Evolutionary conservation across 2,113 vertebrate genomes (phyloP).

Genomic region (Rattus norvegicus): DNA sequence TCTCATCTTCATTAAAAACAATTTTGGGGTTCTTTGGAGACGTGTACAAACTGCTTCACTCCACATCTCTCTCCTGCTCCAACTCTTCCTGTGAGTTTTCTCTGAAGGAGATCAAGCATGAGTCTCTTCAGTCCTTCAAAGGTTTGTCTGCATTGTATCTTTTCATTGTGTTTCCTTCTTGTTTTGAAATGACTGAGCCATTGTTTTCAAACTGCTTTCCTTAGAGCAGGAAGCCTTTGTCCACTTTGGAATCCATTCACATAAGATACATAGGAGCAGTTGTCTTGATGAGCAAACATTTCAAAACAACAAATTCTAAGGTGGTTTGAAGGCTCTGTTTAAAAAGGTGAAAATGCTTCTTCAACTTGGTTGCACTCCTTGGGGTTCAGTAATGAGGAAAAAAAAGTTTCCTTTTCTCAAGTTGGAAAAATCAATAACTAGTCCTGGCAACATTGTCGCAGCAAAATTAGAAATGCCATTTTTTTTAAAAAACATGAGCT

Average conservation of each 20-base stretch:
- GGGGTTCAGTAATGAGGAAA: neutral
- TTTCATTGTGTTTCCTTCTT: slow-evolving; percentile 59
- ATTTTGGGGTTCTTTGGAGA: slow-evolving; percentile 50
- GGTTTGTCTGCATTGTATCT: slow-evolving; percentile 5
- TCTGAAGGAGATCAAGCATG: slow-evolving; percentile 10
- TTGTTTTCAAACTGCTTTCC: slow-evolving; percentile 60
- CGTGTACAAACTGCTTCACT: slow-evolving; percentile 54
- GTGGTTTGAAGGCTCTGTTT: neutral
- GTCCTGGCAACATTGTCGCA: too few relatives aligned
- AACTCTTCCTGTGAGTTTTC: slow-evolving; percentile 60
- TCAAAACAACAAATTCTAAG: neutral
- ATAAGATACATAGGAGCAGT: slow-evolving; percentile 46
- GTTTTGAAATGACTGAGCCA: slow-evolving; percentile 66
- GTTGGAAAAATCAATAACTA: neutral
- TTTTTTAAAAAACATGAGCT: neutral
- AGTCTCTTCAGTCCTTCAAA: slow-evolving; percentile 37
- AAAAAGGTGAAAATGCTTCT: neutral
- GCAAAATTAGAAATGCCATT: neutral
- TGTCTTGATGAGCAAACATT: slow-evolving; percentile 66
- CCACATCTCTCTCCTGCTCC: slow-evolving; percentile 58
- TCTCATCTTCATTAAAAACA: slow-evolving; percentile 36
- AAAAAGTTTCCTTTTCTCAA: neutral
- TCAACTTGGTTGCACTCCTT: neutral
- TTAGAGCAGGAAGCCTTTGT: slow-evolving; percentile 21
- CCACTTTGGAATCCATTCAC: slow-evolving; percentile 32